Evolutionary conservation across 2,797 vertebrate genomes (phyloP).

Genomic region (Neoniphon sammara): DNA sequence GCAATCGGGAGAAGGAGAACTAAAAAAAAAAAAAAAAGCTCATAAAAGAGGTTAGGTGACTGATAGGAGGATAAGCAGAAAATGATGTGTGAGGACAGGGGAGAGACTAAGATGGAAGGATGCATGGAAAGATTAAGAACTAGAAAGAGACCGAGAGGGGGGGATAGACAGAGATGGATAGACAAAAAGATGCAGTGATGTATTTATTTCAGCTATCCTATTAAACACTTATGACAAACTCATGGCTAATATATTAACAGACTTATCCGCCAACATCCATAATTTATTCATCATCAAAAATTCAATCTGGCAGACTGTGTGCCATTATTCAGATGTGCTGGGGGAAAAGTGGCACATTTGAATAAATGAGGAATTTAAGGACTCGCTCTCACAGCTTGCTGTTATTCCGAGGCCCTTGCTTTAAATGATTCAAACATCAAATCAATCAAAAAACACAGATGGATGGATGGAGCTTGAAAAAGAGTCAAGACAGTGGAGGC

Average conservation of each 20-base stretch:
- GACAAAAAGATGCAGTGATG: conserved; percentile 43
- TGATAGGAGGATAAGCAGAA: conserved; percentile 27
- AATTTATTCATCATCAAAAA: conserved; percentile 83
- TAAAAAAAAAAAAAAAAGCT: background rate
- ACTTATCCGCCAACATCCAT: conserved; percentile 77
- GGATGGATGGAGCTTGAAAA: conserved; percentile 42
- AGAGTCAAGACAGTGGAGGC: background rate
- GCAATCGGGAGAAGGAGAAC: conserved; percentile 6
- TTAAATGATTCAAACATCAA: conserved; percentile 72
- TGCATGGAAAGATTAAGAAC: conserved; percentile 16
- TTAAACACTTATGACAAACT: conserved; percentile 76
- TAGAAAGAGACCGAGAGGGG: conserved; percentile 31
- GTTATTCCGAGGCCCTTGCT: conserved; percentile 58
- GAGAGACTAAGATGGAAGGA: conserved; percentile 37
- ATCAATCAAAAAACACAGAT: conserved; percentile 61
- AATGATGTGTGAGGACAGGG: background rate
- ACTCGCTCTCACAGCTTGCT: conserved; percentile 60
- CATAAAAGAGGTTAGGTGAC: conserved; percentile 6
- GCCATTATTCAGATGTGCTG: conserved; percentile 77
- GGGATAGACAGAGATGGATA: conserved; percentile 24
- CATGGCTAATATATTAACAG: conserved; percentile 79
- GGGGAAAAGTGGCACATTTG: conserved; percentile 71
- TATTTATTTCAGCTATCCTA: conserved; percentile 69
- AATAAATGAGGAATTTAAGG: conserved; percentile 76
- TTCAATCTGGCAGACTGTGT: conserved; percentile 77